Evolutionary conservation across 1,140 invertebrate species (phyloP), one percentile per base, ranked within the genome.

Genomic region (Stegodyphus mimosarum): DNA sequence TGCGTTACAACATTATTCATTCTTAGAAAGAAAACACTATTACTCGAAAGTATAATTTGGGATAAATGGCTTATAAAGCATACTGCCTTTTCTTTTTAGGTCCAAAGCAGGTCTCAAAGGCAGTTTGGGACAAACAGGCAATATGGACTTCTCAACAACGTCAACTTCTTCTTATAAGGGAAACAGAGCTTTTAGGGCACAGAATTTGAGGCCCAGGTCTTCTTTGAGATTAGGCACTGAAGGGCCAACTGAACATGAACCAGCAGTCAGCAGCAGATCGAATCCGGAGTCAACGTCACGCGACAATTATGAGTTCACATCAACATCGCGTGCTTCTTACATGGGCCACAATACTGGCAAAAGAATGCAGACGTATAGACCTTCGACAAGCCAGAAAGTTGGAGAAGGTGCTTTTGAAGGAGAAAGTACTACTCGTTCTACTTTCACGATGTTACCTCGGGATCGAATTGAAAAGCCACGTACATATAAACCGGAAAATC

Each of bases 371-470:
- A 74, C 73, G 6, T 15, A 66, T 6, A 52, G 87, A 55, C 87
- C 87, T 49, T 7, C 83, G 52, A 87, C 87, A 33, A 81, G 67
- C 33, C 74, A 85, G 48, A 86, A 81, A 66, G 52, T 87, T 9
- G 71, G 71, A 13, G 75, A 80, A 51, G 87, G 87, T 17, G 7
- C 51, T 71, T 87, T 87, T 15, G 76, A 81, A 71, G 60, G 75
- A 60, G 51, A 69, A 50, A 86, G 69, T 7, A 87, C 84, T 18
- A 66, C 77, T 5, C 60, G 72, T 55, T 60, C 18, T 50, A 18
- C 73, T 13, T 87, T 83, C 55, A 70, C n/a, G 17, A 52, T 52
- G 18, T 33, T 33, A 3, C 77, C 15, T 48, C 66, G 50, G n/a
- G 67, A 60, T 11, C 53, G 69, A 4, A 63, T 75, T 6, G 85